phyloP scores from a whole-genome alignment of 2,113 vertebrate species.

The Nothocercus julius region DNA sequence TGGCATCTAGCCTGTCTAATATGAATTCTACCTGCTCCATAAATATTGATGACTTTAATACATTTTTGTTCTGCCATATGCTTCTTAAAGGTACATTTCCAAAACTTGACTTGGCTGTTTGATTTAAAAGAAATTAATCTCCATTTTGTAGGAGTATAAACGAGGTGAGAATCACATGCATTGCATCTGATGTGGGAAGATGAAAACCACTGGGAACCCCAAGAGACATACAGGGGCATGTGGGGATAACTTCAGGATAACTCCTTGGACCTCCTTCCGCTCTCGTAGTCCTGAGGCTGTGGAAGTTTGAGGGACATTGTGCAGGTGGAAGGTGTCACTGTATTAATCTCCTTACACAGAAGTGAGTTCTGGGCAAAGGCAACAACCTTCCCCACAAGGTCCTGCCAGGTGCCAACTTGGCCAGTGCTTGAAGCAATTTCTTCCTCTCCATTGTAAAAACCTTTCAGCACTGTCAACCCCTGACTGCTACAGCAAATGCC shows the following conservation, averaged over 20 bases:
- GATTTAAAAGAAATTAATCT: constrained; percentile 52
- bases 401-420: background rate
- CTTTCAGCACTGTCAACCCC: background rate
- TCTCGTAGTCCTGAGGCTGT: background rate
- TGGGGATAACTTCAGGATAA: background rate
- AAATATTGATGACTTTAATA: constrained; percentile 70
- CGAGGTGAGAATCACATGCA: background rate
- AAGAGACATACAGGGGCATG: background rate
- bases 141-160: constrained; percentile 36
- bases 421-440: background rate
- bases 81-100: constrained; percentile 62
- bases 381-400: background rate
- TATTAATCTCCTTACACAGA: background rate
- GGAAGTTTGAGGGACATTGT: background rate
- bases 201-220: background rate
- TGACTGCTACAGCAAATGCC: background rate
- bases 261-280: background rate
- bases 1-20: constrained; percentile 60
- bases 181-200: background rate
- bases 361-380: background rate
- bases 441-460: background rate
- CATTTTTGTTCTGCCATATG: constrained; percentile 55
- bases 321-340: background rate
- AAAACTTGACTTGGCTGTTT: constrained; percentile 36
- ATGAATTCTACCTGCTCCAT: constrained; percentile 69